Conservation (phyloP, 2,797 vertebrate species). For the Psittacula derbiana region DNA sequence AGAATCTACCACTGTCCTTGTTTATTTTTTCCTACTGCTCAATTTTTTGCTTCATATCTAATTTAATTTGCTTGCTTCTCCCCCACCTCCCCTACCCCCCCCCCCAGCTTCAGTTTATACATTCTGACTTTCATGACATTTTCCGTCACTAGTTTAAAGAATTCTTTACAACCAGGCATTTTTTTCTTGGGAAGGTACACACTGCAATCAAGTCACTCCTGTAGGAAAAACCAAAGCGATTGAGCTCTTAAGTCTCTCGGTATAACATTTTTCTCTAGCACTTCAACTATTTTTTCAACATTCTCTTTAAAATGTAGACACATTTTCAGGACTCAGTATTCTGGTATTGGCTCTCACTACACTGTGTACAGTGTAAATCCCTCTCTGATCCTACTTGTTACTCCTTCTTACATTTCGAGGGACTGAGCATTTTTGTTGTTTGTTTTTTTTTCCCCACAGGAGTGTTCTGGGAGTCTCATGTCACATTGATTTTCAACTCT, state of each 20-base stretch:
- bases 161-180: not conserved
- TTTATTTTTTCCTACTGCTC: not conserved
- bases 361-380: constrained; percentile 19
- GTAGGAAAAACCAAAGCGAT: not conserved
- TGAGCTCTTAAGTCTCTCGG: not conserved
- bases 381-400: constrained; percentile 12
- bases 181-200: not conserved
- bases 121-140: not conserved
- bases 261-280: not conserved
- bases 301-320: not conserved
- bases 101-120: not conserved
- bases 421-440: not conserved
- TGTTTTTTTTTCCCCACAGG: not conserved
- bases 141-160: not conserved
- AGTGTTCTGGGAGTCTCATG: not conserved
- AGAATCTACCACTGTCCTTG: not conserved
- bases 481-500: not conserved
- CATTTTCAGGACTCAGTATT: not conserved
- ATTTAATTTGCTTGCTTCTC: not conserved
- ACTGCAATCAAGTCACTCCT: not conserved
- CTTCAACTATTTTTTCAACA: not conserved
- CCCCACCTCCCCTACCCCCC: too few species aligned
- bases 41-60: not conserved
- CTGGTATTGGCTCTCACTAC: not conserved
- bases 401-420: not conserved